Evolutionary conservation across 2,797 vertebrate species (phyloP), one percentile per base, ranked within the genome.

Genomic region (Lithobates pipiens): DNA sequence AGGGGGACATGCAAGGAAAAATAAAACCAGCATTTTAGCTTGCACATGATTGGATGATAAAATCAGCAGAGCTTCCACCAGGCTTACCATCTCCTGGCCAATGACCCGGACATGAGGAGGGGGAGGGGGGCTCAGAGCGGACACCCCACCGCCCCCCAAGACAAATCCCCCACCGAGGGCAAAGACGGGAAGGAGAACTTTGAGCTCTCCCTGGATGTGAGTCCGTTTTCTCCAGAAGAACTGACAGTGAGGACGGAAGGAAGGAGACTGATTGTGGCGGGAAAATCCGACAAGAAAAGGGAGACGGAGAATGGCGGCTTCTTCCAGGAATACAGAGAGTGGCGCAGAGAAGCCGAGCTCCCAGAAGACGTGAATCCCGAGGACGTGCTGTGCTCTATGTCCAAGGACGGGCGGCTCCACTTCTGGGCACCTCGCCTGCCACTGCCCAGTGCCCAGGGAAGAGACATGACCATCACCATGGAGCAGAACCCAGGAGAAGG

Each of bases 281-380:
- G 94, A 50, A 89, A 89, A 85, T 90, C 90, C 0, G 93, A 95
- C 85, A 91, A 89, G 80, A 93, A 95, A 86, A 86, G 89, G 63
- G 89, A 90, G 0, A 91, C 93, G 1, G 91, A 86, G 0, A 91
- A 91, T 83, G 94, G 95, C 83, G 93, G 91, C 0, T 94, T 87
- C 91, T 94, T 92, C 5, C 92, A 89, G 89, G 79, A 89, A 61
- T 91, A 91, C 32, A 91, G 94, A 85, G 93, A 94, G 89, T 93
- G 96, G 90, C 90, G 92, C 50, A 93, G 92, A 88, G 94, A 96
- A 91, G 91, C 95, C 34, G 88, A 92, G 69, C 92, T 96, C 44
- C 96, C 94, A 0, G 85, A 90, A 0, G 91, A 91, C 10, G 91
- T 96, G 4, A 88, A 92, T 44, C 91, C 94, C 0, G 89, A 94